phyloP scores from a whole-genome alignment of 2,888 invertebrate species.

The Teleiodes luculella region DNA sequence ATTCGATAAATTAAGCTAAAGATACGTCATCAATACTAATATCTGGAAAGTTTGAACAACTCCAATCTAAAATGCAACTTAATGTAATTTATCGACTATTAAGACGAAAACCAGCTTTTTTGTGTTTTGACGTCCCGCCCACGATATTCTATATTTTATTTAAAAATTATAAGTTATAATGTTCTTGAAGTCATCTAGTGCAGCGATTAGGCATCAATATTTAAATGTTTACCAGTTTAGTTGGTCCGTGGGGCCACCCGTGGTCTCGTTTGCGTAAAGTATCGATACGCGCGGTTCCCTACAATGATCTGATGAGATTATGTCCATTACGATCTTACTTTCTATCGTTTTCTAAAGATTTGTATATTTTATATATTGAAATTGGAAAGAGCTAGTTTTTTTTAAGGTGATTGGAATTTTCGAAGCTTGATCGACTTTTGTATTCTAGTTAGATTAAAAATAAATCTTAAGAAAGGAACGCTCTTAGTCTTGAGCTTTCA shows the following conservation, averaged over 20 bases:
- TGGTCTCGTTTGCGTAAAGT: slow-evolving; percentile 7
- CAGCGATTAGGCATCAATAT: slow-evolving; percentile 24
- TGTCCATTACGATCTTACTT: slow-evolving; percentile 3
- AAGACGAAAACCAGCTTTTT: slow-evolving; percentile 33
- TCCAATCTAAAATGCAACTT: background rate
- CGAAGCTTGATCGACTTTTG: background rate
- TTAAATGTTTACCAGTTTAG: slow-evolving; percentile 21
- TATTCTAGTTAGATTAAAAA: too few relatives aligned
- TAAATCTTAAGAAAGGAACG: too few relatives aligned
- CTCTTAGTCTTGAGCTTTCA: too few relatives aligned
- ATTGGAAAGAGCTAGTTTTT: background rate
- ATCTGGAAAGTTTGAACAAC: background rate
- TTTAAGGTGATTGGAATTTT: background rate
- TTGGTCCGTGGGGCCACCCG: slow-evolving; percentile 6
- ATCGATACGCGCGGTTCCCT: background rate
- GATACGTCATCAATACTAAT: background rate
- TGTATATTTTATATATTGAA: background rate
- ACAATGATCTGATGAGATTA: background rate
- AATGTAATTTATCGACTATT: slow-evolving; percentile 26
- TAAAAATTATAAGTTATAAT: background rate
- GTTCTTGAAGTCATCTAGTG: slow-evolving; percentile 24
- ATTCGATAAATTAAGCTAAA: too few relatives aligned
- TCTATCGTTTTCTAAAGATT: slow-evolving; percentile 5
- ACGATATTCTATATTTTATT: slow-evolving; percentile 37
- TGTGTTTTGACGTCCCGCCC: slow-evolving; percentile 43